These are phyloP conservation scores for Nicator chloris DNA, from an alignment of 2,113 vertebrate species.

Conservation along the genomic window DNA sequence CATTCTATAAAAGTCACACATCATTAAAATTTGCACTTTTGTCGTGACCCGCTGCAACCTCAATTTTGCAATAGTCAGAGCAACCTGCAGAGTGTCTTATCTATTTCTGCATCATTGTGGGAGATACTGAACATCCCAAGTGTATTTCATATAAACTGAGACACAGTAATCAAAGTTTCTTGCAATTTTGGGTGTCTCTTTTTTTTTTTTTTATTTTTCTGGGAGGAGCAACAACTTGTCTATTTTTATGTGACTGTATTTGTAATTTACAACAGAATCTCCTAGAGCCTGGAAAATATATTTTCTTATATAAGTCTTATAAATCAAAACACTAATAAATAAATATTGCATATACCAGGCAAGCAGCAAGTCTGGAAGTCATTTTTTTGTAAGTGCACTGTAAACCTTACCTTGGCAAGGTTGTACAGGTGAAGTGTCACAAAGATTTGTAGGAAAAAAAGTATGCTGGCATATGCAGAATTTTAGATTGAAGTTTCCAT, in stretches of 20 bases:
- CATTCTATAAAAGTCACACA: background rate
- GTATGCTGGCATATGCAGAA: background rate
- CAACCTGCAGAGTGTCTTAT: background rate
- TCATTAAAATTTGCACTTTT: background rate
- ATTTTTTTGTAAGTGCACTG: background rate
- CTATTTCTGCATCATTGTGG: background rate
- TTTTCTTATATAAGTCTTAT: background rate
- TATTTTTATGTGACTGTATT: background rate
- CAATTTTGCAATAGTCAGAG: background rate
- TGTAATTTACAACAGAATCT: conserved; percentile 1
- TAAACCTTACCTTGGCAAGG: conserved; percentile 17
- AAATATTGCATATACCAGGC: conserved; percentile 1
- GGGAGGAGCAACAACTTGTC: background rate
- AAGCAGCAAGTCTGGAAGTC: conserved; percentile 11
- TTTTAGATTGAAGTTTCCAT: background rate
- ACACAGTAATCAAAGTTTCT: background rate
- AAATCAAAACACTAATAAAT: conserved; percentile 52
- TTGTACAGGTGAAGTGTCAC: background rate
- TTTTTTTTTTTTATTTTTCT: background rate
- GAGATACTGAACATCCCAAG: background rate
- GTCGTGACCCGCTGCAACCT: background rate
- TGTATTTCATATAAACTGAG: background rate
- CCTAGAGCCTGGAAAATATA: background rate
- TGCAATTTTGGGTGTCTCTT: background rate
- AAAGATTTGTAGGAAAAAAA: background rate